Evolutionary conservation across 1,140 invertebrate species (phyloP), one percentile per base, ranked within the genome.

Genomic region (Trachymyrmex cornetzi): DNA sequence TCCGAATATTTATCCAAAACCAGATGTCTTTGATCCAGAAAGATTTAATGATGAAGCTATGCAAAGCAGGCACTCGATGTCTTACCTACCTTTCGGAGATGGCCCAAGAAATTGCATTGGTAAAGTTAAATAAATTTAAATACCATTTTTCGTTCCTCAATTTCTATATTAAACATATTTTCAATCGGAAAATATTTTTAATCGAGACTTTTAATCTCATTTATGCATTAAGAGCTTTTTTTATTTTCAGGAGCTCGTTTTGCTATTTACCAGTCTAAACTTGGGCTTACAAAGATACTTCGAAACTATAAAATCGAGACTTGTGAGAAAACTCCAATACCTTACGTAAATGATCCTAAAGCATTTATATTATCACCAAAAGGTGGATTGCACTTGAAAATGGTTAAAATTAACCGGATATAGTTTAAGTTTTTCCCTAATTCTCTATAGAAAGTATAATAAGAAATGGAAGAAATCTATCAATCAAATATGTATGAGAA

Each of bases 81-180:
- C 95, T 2, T 98, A 96, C 91, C 91, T 98, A 59, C 96, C 97
- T 5, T 98, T 98, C 91, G 97, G 97, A 0, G 96, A 96, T 59
- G 97, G 97, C 1, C 96, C 96, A 0, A 96, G 97, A 64, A 97
- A 97, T 94, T 98, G 97, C 92, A 97, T 97, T 85, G 97, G 97
- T 96, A 95, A 0, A 71, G 11, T 11, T 11, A 44, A 44, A 44
- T 44, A 11, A 81, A 74, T 85, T 71, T 19, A 16, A 81, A 74
- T 77, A 69, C 14, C 22, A 11, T 16, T n/a, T 24, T 16, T 22
- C 12, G 16, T 50, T 34, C 30, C 44, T 34, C 7, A 38, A 38
- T 7, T 77, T 53, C 19, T 2, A n/a, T 2, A n/a, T 2, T 57
- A 9, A 57, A 57, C n/a, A n/a, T 57, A 11, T 57, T n/a, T 16